Percentiles rank a stretch among this genome's conserved stretches.
These are phyloP conservation scores for Daktulosphaira vitifoliae DNA, from an alignment of 1,140 invertebrate genomes.

Conservation along the genomic window DNA sequence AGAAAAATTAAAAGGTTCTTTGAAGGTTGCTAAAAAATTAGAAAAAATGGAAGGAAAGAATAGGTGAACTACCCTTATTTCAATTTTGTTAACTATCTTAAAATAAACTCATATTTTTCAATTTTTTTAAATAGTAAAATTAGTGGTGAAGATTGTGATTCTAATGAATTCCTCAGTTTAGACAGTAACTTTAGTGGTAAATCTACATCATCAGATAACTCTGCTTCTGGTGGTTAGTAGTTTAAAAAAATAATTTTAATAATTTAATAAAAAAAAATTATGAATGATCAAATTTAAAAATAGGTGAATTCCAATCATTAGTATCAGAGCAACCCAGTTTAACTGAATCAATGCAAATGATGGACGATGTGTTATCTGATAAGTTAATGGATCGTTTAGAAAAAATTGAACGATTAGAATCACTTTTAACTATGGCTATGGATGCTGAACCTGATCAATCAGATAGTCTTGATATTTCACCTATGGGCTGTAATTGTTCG, in stretches of 20 bases:
- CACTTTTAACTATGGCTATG: slow-evolving; percentile 63
- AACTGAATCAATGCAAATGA: slow-evolving; percentile 83
- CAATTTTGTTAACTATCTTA: neutral
- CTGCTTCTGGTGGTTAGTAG: slow-evolving; percentile 47
- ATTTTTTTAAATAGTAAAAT: neutral
- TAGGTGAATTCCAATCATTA: slow-evolving; percentile 2
- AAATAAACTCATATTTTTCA: neutral
- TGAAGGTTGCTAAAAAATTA: slow-evolving; percentile 86
- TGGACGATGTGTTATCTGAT: slow-evolving; percentile 77
- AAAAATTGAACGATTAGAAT: slow-evolving; percentile 76
- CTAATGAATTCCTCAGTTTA: slow-evolving; percentile 64
- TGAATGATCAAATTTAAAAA: too few species aligned
- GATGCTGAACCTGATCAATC: slow-evolving; percentile 16
- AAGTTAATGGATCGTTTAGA: slow-evolving; percentile 73
- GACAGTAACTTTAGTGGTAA: slow-evolving; percentile 55
- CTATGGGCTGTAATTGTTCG: slow-evolving; percentile 1
- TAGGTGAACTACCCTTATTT: slow-evolving; percentile 41
- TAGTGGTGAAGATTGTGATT: slow-evolving; percentile 55
- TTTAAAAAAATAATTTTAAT: too few species aligned
- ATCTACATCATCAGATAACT: slow-evolving; percentile 54
- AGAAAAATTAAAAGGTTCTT: slow-evolving; percentile 80
- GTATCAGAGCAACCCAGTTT: slow-evolving; percentile 58
- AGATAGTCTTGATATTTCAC: slow-evolving; percentile 1
- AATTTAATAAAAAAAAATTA: too few species aligned
- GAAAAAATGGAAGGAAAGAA: slow-evolving; percentile 78